A percentile compares a stretch with the other conserved stretches of the same genome.
These are phyloP conservation scores for Andrena fulva DNA, from an alignment of 2,888 invertebrate genomes.

Conservation along the genomic window DNA sequence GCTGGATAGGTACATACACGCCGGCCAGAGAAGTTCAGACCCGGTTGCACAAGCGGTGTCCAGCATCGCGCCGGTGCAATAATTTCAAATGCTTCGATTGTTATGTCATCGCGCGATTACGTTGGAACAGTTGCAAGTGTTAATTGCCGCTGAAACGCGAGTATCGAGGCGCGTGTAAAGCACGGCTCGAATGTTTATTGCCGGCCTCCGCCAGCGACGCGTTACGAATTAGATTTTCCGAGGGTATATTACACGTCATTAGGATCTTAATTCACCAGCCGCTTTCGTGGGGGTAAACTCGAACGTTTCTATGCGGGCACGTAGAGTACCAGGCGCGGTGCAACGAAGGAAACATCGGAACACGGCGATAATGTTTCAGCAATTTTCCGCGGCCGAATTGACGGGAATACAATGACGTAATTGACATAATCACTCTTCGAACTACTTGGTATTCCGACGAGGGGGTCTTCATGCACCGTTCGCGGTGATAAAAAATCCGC, in stretches of 20 bases:
- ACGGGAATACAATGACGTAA: slow-evolving; percentile 31
- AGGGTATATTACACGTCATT: slow-evolving; percentile 42
- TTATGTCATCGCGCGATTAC: slow-evolving; percentile 52
- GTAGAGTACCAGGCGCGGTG: background rate
- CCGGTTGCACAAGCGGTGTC: slow-evolving; percentile 59
- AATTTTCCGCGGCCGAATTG: slow-evolving; percentile 2
- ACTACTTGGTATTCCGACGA: slow-evolving; percentile 19
- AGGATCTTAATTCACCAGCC: slow-evolving; percentile 28
- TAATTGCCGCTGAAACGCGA: slow-evolving; percentile 44
- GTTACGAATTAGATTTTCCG: slow-evolving; percentile 51
- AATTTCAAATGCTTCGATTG: slow-evolving; percentile 48
- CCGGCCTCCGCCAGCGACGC: slow-evolving; percentile 37
- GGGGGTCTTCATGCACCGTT: slow-evolving; percentile 5
- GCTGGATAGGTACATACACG: slow-evolving; percentile 24
- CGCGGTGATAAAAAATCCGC: slow-evolving; percentile 21
- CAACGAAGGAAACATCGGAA: slow-evolving; percentile 33
- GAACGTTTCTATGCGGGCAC: slow-evolving; percentile 26
- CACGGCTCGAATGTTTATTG: slow-evolving; percentile 33
- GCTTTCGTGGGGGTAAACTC: background rate
- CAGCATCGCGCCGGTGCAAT: slow-evolving; percentile 50
- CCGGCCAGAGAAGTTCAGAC: slow-evolving; percentile 26
- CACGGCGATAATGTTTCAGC: slow-evolving; percentile 28
- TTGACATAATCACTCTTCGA: slow-evolving; percentile 20
- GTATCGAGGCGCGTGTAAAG: slow-evolving; percentile 6
- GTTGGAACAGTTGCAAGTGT: slow-evolving; percentile 26